phyloP scores from a whole-genome alignment of 2,888 invertebrate species.

The Eupsilia transversa region DNA sequence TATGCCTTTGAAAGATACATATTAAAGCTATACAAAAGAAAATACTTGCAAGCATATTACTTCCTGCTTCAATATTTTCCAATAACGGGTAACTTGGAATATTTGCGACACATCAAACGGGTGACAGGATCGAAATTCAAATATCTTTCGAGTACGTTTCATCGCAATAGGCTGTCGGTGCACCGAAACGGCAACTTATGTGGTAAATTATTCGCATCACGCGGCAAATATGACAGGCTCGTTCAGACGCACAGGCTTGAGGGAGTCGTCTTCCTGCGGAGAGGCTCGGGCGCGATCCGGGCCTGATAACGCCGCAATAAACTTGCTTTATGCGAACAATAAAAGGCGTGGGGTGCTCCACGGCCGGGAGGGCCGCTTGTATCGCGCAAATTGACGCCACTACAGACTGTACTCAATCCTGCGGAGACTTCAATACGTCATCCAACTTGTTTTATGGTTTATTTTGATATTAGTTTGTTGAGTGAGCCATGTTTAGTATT shows the following conservation, averaged over 20 bases:
- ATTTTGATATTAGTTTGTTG: constrained; percentile 55
- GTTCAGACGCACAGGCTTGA: constrained; percentile 33
- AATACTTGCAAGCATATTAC: constrained; percentile 28
- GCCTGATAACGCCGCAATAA: constrained; percentile 76
- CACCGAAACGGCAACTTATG: constrained; percentile 48
- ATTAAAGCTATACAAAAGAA: not conserved
- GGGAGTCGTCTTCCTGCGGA: constrained; percentile 41
- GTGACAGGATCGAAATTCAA: constrained; percentile 41
- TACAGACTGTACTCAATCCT: constrained; percentile 36
- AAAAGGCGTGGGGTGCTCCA: constrained; percentile 63
- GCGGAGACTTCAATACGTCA: constrained; percentile 51
- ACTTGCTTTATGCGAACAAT: constrained; percentile 74
- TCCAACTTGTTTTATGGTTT: constrained; percentile 52
- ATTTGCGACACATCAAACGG: constrained; percentile 32
- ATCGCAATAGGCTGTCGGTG: constrained; percentile 41
- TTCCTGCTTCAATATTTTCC: constrained; percentile 29
- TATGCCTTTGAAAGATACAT: not conserved
- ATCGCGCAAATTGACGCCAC: constrained; percentile 52
- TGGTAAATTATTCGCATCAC: constrained; percentile 65
- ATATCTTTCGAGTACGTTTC: constrained; percentile 43
- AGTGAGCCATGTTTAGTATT: constrained; percentile 31
- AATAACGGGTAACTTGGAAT: constrained; percentile 33
- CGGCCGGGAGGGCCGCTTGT: constrained; percentile 34
- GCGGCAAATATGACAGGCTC: constrained; percentile 54
- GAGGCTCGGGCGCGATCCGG: constrained; percentile 42